phyloP scores from a whole-genome alignment of 2,113 vertebrate species.

The Platichthys flesus region DNA sequence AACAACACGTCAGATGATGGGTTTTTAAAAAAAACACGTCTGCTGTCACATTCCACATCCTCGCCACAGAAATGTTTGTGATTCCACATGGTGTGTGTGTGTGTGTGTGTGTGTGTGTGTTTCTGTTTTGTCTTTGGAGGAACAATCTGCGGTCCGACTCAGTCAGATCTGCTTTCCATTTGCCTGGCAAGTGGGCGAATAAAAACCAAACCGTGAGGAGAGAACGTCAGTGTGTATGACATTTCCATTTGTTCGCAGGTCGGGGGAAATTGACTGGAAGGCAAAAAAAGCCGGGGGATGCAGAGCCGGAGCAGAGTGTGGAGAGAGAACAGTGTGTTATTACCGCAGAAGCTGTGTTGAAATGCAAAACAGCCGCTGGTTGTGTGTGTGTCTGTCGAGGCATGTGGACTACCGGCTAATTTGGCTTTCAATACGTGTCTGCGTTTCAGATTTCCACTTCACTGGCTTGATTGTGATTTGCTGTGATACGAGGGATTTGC shows the following conservation, averaged over 20 bases:
- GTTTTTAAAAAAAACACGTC: conserved; percentile 37
- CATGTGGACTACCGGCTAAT: conserved; percentile 34
- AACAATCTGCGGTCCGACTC: conserved; percentile 70
- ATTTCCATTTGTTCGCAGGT: conserved; percentile 62
- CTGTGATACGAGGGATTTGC: conserved; percentile 12
- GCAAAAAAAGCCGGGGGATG: conserved; percentile 20
- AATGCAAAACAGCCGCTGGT: conserved; percentile 34
- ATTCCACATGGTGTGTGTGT: conserved; percentile 51
- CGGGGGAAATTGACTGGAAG: conserved; percentile 46
- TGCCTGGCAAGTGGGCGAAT: conserved; percentile 60
- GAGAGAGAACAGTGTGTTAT: conserved; percentile 17
- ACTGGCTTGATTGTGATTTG: conserved; percentile 16
- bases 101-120: conserved; percentile 2
- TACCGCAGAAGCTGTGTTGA: conserved; percentile 12
- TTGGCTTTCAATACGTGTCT: conserved; percentile 50
- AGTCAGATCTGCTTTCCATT: conserved; percentile 69
- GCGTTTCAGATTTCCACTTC: conserved; percentile 35
- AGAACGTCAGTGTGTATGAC: conserved; percentile 53
- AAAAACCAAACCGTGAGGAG: conserved; percentile 57
- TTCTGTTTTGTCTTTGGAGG: conserved; percentile 7
- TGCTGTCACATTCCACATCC: conserved; percentile 63
- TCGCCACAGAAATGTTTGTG: conserved; percentile 73
- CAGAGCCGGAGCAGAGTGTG: not conserved
- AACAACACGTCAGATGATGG: conserved; percentile 27
- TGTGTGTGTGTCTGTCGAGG: conserved; percentile 23